Percentiles rank a stretch among this genome's conserved stretches.
Evolutionary conservation across 2,888 invertebrate genomes (phyloP).

Genomic region (Priocnemis perturbator): DNA sequence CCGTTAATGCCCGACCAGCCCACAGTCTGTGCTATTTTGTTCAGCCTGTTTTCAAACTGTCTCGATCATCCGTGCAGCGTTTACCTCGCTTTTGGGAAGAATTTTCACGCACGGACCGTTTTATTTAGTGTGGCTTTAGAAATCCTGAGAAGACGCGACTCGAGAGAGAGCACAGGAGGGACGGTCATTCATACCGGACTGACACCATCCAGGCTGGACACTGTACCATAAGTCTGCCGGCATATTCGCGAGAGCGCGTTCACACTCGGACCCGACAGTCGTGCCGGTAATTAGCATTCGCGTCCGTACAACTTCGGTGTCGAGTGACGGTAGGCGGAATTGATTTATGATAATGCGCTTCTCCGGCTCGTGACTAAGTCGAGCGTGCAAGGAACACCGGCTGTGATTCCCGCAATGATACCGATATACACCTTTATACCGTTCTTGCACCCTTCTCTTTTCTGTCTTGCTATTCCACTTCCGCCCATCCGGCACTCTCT

Average conservation of each 20-base stretch:
- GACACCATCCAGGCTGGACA: too few relatives aligned
- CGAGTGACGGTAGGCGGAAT: conserved; percentile 34
- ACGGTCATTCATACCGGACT: too few relatives aligned
- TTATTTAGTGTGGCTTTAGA: too few relatives aligned
- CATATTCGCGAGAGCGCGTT: background rate
- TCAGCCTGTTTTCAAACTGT: too few relatives aligned
- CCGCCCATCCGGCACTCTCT: too few relatives aligned
- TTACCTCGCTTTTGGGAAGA: too few relatives aligned
- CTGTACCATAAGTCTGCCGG: background rate
- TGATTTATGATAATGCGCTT: conserved; percentile 48
- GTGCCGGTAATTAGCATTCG: conserved; percentile 45
- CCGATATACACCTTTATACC: background rate
- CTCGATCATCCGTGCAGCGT: too few relatives aligned
- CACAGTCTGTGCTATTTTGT: too few relatives aligned
- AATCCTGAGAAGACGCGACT: too few relatives aligned
- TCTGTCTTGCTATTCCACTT: background rate
- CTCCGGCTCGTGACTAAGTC: conserved; percentile 4
- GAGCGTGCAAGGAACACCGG: conserved; percentile 1
- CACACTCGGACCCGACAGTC: conserved; percentile 16
- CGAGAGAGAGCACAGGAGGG: background rate
- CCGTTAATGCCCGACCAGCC: too few relatives aligned
- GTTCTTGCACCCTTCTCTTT: background rate
- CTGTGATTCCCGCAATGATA: background rate
- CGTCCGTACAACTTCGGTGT: conserved; percentile 26
- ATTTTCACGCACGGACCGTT: too few relatives aligned